Percentiles rank a stretch among this genome's conserved stretches.
Conservation (phyloP, 2,797 vertebrate genomes). For the Sus cebifrons region DNA sequence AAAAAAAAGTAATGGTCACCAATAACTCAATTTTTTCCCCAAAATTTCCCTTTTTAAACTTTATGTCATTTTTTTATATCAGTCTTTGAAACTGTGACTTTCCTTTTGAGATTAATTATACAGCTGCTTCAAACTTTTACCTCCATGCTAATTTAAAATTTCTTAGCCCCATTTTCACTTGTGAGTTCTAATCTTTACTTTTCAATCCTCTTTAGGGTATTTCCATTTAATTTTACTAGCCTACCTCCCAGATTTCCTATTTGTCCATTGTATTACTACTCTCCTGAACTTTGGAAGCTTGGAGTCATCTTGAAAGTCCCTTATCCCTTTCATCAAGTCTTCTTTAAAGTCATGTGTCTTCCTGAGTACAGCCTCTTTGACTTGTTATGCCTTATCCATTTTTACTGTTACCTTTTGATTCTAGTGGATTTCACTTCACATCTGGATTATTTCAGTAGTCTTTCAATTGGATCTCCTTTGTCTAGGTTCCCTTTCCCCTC, state of each 20-base stretch:
- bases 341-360: background rate
- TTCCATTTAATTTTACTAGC: conserved; percentile 14
- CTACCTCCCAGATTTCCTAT: background rate
- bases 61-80: background rate
- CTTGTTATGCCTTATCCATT: background rate
- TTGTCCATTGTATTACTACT: background rate
- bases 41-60: background rate
- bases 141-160: background rate
- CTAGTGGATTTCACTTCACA: conserved; percentile 44
- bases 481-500: background rate
- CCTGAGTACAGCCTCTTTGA: background rate
- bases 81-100: conserved; percentile 27
- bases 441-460: conserved; percentile 45
- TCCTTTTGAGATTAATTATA: conserved; percentile 32
- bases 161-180: conserved; percentile 9
- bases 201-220: conserved; percentile 18
- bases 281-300: conserved; percentile 49
- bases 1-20: background rate
- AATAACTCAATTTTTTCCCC: background rate
- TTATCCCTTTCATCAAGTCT: conserved; percentile 30
- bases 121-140: background rate
- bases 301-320: conserved; percentile 14
- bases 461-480: conserved; percentile 50
- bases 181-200: conserved; percentile 51
- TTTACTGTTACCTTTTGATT: conserved; percentile 23